Conservation (phyloP, 2,113 vertebrate species). For the Uria lomvia region DNA sequence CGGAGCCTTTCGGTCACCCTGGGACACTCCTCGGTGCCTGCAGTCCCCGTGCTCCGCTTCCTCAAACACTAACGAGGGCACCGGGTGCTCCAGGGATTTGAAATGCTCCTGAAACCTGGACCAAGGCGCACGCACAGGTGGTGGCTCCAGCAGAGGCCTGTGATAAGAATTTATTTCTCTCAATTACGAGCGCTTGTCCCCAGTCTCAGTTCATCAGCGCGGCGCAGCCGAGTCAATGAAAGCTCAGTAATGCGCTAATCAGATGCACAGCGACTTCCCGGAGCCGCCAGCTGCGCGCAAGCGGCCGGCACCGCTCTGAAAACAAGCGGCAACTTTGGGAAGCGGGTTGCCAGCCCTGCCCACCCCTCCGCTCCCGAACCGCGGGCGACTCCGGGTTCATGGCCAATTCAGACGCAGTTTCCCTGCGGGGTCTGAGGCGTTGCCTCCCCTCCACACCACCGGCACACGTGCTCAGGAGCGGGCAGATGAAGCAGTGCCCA, state of each 20-base stretch:
- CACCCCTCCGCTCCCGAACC: neutral
- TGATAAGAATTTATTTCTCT: constrained; percentile 90
- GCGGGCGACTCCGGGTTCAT: rapidly evolving
- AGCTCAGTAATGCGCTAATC: constrained; percentile 84
- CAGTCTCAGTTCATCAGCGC: constrained; percentile 89
- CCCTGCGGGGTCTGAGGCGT: rapidly evolving
- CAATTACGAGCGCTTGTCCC: constrained; percentile 90
- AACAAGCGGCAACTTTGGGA: neutral
- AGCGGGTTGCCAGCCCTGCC: neutral
- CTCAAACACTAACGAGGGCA: neutral
- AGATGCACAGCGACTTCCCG: constrained; percentile 79
- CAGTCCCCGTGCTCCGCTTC: neutral
- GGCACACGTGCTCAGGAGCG: rapidly evolving
- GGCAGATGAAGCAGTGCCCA: neutral
- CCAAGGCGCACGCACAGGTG: neutral
- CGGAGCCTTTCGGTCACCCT: neutral
- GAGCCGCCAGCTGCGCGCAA: constrained; percentile 37
- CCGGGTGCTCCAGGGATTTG: neutral
- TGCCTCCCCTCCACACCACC: rapidly evolving
- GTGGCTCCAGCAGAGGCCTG: constrained; percentile 69
- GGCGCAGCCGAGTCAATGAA: constrained; percentile 86
- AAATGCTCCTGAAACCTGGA: neutral
- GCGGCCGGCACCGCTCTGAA: neutral
- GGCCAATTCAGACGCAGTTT: neutral
- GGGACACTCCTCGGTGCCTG: neutral